Conservation (phyloP, 2,113 vertebrate genomes). For the Rhinopomastus cyanomelas region DNA sequence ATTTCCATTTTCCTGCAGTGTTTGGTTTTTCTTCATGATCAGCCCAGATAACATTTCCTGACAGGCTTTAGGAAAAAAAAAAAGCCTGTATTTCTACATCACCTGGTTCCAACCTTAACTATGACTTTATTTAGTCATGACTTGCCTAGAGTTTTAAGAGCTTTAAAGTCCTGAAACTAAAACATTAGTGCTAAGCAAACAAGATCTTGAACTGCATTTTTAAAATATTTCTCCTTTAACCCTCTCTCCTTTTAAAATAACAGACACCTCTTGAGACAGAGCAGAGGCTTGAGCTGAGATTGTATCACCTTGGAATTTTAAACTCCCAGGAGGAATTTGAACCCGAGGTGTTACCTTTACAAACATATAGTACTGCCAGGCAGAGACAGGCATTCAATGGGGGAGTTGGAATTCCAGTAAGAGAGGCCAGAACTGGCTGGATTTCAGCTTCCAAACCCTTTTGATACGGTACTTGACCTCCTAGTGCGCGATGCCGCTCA, state of each 20-base stretch:
- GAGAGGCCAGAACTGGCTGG: neutral
- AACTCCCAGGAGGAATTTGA: constrained; percentile 56
- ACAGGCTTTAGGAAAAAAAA: neutral
- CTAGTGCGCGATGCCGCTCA: neutral
- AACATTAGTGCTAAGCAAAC: neutral
- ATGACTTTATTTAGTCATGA: neutral
- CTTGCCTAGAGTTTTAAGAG: neutral
- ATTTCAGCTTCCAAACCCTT: neutral
- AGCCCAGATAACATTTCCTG: neutral
- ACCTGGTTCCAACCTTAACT: neutral
- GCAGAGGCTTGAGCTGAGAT: constrained; percentile 19
- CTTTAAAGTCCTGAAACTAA: neutral
- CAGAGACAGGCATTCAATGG: neutral
- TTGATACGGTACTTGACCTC: neutral
- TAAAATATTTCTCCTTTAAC: neutral
- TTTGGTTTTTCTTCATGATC: neutral
- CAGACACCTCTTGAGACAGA: neutral
- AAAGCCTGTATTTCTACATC: neutral
- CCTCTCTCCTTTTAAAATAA: neutral
- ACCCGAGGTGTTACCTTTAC: neutral
- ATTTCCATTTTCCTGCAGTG: neutral
- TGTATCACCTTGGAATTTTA: constrained; percentile 46
- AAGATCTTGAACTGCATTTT: constrained; percentile 6
- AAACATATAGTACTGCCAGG: neutral
- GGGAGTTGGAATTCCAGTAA: neutral